Evolutionary conservation across 1,140 invertebrate genomes (phyloP).

Genomic region (Megathymus violae): DNA sequence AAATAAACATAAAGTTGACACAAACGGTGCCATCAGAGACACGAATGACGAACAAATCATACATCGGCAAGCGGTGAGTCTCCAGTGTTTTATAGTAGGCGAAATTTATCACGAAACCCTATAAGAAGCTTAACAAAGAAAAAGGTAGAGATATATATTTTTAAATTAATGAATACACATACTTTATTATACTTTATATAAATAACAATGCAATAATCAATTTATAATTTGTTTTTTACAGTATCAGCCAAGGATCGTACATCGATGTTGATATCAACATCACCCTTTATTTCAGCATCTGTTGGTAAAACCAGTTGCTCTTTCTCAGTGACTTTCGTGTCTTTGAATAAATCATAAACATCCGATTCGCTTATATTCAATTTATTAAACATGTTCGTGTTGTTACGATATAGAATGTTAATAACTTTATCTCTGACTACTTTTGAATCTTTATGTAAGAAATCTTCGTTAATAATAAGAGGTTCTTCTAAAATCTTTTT

Average conservation of each 20-base stretch:
- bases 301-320: slow-evolving; percentile 10
- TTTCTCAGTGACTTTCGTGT: background rate
- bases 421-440: slow-evolving; percentile 6
- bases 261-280: slow-evolving; percentile 4
- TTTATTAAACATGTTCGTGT: slow-evolving; percentile 9
- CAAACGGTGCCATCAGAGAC: slow-evolving; percentile 48
- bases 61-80: slow-evolving; percentile 20
- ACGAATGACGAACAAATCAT: slow-evolving; percentile 56
- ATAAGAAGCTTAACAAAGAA: too few relatives aligned
- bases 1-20: slow-evolving; percentile 54
- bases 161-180: too few relatives aligned
- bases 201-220: background rate
- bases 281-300: background rate
- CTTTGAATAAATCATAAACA: slow-evolving; percentile 8
- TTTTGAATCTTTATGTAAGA: slow-evolving; percentile 3
- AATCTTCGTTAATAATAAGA: background rate
- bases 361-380: slow-evolving; percentile 14
- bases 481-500: slow-evolving; percentile 1
- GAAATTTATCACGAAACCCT: too few relatives aligned
- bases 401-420: slow-evolving; percentile 13
- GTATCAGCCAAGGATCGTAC: background rate
- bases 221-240: background rate
- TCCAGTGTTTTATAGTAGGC: background rate
- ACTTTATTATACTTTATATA: too few relatives aligned
- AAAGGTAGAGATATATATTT: too few relatives aligned